A percentile compares a stretch with the other conserved stretches of the same genome.
Conservation (phyloP, 1,140 invertebrate species). For the Spodoptera frugiperda region DNA sequence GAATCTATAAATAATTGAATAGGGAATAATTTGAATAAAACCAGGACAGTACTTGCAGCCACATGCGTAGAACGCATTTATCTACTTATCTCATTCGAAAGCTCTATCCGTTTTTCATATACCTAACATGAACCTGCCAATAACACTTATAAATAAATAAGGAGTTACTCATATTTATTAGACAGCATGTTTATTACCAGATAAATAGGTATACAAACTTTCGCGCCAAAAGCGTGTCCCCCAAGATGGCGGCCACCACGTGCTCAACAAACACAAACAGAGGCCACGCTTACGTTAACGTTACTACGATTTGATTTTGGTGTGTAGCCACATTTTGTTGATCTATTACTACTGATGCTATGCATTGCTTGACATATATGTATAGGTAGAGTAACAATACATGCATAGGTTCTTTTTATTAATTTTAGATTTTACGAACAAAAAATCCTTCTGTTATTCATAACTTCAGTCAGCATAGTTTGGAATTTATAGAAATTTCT, state of each 20-base stretch:
- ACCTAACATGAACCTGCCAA: too few species aligned
- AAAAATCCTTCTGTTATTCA: too few species aligned
- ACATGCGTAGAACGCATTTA: too few species aligned
- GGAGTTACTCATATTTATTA: not conserved
- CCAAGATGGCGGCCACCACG: slow-evolving; percentile 74
- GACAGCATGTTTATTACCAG: not conserved
- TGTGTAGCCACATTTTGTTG: not conserved
- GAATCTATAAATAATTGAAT: not conserved
- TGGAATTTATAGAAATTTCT: too few species aligned
- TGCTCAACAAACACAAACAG: slow-evolving; percentile 53
- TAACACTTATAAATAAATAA: too few species aligned
- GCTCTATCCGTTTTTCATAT: too few species aligned
- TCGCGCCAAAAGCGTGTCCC: slow-evolving; percentile 67
- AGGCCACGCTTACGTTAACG: not conserved
- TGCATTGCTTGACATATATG: not conserved
- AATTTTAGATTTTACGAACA: too few species aligned
- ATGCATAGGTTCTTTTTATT: not conserved
- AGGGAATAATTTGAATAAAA: too few species aligned
- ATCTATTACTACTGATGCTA: too few species aligned
- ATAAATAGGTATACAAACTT: slow-evolving; percentile 21
- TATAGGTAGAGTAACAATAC: not conserved
- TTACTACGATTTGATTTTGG: slow-evolving; percentile 37
- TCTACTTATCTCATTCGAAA: too few species aligned
- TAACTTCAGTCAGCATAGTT: too few species aligned
- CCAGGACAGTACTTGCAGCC: too few species aligned